These are phyloP conservation scores for Temnothorax ravouxi DNA, from an alignment of 2,888 invertebrate genomes.

Conservation along the genomic window DNA sequence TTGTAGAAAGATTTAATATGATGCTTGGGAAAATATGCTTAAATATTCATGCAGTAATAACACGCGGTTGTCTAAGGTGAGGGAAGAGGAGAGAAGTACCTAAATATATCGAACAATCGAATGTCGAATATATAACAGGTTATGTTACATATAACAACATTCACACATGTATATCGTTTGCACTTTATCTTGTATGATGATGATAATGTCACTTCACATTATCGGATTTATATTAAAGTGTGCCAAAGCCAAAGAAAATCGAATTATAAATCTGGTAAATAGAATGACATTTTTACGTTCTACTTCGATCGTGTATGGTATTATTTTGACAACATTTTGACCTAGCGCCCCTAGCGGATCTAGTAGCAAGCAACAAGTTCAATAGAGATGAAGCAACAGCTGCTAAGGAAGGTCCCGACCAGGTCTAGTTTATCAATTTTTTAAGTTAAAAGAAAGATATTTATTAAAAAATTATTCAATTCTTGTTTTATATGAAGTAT, in stretches of 20 bases:
- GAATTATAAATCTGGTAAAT: constrained; percentile 4
- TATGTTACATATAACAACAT: constrained; percentile 2
- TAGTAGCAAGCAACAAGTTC: neutral
- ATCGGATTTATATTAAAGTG: neutral
- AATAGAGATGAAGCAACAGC: neutral
- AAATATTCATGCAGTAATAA: neutral
- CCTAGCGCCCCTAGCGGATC: neutral
- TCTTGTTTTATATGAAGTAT: neutral
- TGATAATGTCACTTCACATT: constrained; percentile 21
- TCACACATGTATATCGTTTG: neutral
- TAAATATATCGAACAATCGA: neutral
- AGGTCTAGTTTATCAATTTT: neutral
- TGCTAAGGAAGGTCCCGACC: constrained; percentile 8
- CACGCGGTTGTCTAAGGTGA: neutral
- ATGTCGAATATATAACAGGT: constrained; percentile 16
- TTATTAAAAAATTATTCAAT: neutral
- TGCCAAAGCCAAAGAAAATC: neutral
- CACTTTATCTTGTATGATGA: neutral
- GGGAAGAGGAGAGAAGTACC: neutral
- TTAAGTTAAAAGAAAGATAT: neutral
- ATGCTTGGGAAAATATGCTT: neutral
- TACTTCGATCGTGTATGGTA: no score
- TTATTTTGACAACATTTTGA: constrained; percentile 4
- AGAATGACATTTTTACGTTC: neutral
- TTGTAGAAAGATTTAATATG: neutral